phyloP scores from a whole-genome alignment of 1,140 invertebrate species.

The Drosophila arawakana region DNA sequence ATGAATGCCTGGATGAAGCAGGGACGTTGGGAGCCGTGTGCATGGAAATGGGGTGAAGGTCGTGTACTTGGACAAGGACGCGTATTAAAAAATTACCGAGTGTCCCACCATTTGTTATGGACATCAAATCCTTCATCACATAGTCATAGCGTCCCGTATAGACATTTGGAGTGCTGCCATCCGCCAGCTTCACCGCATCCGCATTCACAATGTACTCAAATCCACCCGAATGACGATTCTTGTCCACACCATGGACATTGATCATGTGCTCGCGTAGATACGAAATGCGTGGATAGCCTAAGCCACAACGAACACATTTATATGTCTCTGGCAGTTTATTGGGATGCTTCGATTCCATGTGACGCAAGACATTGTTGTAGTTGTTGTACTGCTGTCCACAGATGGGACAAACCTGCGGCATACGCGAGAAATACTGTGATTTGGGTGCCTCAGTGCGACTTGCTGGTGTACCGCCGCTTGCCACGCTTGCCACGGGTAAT shows the following conservation, averaged over 20 bases:
- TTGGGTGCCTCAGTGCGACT: conserved; percentile 57
- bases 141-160: conserved; percentile 83
- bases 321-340: conserved; percentile 83
- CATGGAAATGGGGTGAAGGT: not conserved
- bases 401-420: conserved; percentile 83
- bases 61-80: not conserved
- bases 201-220: conserved; percentile 80
- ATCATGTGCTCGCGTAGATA: conserved; percentile 83
- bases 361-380: conserved; percentile 83
- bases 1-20: no score
- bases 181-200: conserved; percentile 74
- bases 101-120: conserved; percentile 84
- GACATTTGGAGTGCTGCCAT: conserved; percentile 68
- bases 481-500: not conserved
- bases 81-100: conserved; percentile 74
- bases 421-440: conserved; percentile 80
- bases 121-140: conserved; percentile 84
- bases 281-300: conserved; percentile 78
- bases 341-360: conserved; percentile 84
- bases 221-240: conserved; percentile 76
- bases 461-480: conserved; percentile 3
- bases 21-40: no score
- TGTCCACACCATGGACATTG: conserved; percentile 75
- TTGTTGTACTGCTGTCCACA: conserved; percentile 84
- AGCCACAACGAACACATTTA: conserved; percentile 77